Conservation (phyloP, 2,888 invertebrate genomes). For the Synanthedon tipuliformis region DNA sequence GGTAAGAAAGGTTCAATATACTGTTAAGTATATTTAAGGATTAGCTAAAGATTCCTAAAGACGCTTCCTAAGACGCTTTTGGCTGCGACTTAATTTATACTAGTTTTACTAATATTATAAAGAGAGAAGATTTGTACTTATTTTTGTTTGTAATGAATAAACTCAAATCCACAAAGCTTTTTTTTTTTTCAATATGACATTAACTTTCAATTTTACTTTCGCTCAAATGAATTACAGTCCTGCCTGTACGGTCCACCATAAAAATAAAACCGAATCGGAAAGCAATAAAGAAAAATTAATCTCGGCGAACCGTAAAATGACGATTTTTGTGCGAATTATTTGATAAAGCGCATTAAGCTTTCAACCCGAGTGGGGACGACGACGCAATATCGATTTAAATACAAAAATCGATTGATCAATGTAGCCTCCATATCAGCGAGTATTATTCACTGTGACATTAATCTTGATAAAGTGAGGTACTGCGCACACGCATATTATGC, state of each 20-base stretch:
- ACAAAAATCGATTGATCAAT: constrained; percentile 56
- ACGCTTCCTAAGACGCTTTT: too few relatives aligned
- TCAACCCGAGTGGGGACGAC: constrained; percentile 16
- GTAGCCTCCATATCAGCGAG: constrained; percentile 38
- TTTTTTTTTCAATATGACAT: too few relatives aligned
- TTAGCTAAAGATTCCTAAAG: too few relatives aligned
- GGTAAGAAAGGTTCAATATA: too few relatives aligned
- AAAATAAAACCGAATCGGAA: background rate
- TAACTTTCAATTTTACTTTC: too few relatives aligned
- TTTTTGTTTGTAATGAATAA: too few relatives aligned
- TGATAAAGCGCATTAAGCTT: constrained; percentile 9
- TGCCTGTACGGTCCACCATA: background rate
- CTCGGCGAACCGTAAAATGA: constrained; percentile 15
- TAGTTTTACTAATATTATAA: too few relatives aligned
- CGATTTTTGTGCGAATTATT: constrained; percentile 20
- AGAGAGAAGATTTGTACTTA: too few relatives aligned
- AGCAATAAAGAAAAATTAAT: background rate
- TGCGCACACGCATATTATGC: constrained; percentile 16
- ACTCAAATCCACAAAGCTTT: too few relatives aligned
- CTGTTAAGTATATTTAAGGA: too few relatives aligned
- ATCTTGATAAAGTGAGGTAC: constrained; percentile 46
- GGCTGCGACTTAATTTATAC: too few relatives aligned
- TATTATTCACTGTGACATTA: constrained; percentile 47
- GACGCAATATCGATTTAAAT: constrained; percentile 19
- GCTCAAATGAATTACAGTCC: background rate